Conservation (phyloP, 2,113 vertebrate genomes). For the Coregonus clupeaformis region DNA sequence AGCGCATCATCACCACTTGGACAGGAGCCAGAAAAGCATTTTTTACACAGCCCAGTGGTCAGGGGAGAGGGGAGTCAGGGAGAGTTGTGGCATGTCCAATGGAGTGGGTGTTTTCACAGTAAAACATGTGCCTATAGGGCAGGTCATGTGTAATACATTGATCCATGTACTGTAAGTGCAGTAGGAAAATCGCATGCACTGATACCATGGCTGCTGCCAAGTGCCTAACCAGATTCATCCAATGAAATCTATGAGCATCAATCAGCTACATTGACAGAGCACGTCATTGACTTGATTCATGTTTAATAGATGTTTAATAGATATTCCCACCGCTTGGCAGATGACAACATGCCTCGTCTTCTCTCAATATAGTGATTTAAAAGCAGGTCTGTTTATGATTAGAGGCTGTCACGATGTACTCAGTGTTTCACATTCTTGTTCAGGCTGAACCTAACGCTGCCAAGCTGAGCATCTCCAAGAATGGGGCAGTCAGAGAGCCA, state of each 20-base stretch:
- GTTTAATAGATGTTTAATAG: neutral
- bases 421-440: conserved; percentile 34
- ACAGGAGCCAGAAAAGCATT: neutral
- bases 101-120: conserved; percentile 59
- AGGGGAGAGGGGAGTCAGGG: conserved; percentile 46
- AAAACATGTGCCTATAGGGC: conserved; percentile 60
- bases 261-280: neutral
- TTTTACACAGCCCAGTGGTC: conserved; percentile 52
- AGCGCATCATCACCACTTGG: too few relatives aligned
- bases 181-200: conserved; percentile 51
- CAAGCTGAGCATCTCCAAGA: conserved; percentile 44
- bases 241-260: conserved; percentile 12
- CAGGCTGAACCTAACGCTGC: conserved; percentile 28
- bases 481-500: conserved; percentile 16
- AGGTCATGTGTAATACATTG: conserved; percentile 54
- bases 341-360: conserved; percentile 41
- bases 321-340: conserved; percentile 28
- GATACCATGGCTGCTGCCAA: conserved; percentile 33
- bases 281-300: neutral
- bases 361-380: conserved; percentile 36
- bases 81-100: conserved; percentile 54
- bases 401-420: conserved; percentile 45
- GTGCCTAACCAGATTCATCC: conserved; percentile 7
- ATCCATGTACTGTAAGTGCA: conserved; percentile 58
- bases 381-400: conserved; percentile 45